phyloP scores from a whole-genome alignment of 2,888 invertebrate species.

The Ophraella communa region DNA sequence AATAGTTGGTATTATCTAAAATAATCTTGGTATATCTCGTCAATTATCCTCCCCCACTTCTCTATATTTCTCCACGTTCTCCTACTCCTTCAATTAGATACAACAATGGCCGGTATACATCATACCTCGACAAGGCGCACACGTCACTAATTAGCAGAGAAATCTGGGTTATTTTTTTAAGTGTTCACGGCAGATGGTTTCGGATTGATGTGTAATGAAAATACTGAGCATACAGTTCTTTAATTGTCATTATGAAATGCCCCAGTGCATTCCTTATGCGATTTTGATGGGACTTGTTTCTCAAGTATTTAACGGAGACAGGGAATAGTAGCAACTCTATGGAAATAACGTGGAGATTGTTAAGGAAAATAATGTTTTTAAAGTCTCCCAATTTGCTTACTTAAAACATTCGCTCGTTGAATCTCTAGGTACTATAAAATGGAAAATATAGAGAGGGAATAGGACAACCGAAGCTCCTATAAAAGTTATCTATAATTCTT shows the following conservation, averaged over 20 bases:
- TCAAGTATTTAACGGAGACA: constrained; percentile 30
- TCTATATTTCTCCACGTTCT: no score
- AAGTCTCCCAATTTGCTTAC: no score
- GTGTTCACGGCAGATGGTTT: constrained; percentile 48
- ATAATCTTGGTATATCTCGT: constrained; percentile 44
- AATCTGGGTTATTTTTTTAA: constrained; percentile 55
- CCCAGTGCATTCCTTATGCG: constrained; percentile 44
- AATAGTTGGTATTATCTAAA: constrained; percentile 37
- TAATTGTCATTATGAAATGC: constrained; percentile 46
- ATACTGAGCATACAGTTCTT: constrained; percentile 40
- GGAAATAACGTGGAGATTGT: no score
- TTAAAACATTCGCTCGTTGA: no score
- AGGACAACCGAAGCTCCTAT: no score
- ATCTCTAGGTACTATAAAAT: no score
- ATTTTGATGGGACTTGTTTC: constrained; percentile 44
- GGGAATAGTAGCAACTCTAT: no score
- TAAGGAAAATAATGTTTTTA: no score
- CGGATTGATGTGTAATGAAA: constrained; percentile 48
- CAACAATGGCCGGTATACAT: constrained; percentile 51
- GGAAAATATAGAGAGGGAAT: no score
- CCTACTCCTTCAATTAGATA: constrained; percentile 22
- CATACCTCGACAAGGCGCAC: constrained; percentile 50
- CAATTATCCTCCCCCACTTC: constrained; percentile 49
- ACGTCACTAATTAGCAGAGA: constrained; percentile 55
- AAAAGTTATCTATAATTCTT: no score